phyloP scores from a whole-genome alignment of 2,797 vertebrate genomes.

The Oophaga sylvatica region DNA sequence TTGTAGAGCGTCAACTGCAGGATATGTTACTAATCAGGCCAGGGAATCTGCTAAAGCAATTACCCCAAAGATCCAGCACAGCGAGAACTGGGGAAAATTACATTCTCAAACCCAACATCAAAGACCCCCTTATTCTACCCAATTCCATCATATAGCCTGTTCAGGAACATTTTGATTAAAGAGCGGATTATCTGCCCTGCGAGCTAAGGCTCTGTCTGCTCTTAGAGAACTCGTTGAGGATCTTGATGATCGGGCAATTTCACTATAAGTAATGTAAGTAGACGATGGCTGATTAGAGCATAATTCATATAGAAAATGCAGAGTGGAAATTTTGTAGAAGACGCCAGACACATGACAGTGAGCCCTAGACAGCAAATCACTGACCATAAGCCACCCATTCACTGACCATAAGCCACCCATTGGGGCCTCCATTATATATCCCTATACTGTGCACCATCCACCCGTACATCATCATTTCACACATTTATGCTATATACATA shows the following conservation, averaged over 20 bases:
- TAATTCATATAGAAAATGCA: slow-evolving; percentile 5
- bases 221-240: slow-evolving; percentile 57
- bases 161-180: slow-evolving; percentile 72
- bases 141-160: slow-evolving; percentile 66
- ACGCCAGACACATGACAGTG: neutral
- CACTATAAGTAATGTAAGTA: slow-evolving; percentile 29
- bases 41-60: slow-evolving; percentile 66
- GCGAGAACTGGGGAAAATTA: slow-evolving; percentile 65
- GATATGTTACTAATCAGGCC: slow-evolving; percentile 66
- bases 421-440: neutral
- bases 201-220: slow-evolving; percentile 60
- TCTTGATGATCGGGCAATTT: slow-evolving; percentile 57
- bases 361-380: neutral
- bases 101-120: slow-evolving; percentile 71
- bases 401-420: too few relatives aligned
- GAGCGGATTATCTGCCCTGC: slow-evolving; percentile 72
- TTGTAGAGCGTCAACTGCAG: slow-evolving; percentile 59
- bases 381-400: too few relatives aligned
- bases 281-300: slow-evolving; percentile 19
- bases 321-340: slow-evolving; percentile 2
- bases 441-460: neutral
- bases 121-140: slow-evolving; percentile 66
- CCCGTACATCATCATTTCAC: too few relatives aligned
- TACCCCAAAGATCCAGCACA: slow-evolving; percentile 56
- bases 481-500: too few relatives aligned